A percentile compares a stretch with the other conserved stretches of the same genome.
Evolutionary conservation across 2,113 vertebrate genomes (phyloP).

Genomic region (Macheiramphus alcinus): DNA sequence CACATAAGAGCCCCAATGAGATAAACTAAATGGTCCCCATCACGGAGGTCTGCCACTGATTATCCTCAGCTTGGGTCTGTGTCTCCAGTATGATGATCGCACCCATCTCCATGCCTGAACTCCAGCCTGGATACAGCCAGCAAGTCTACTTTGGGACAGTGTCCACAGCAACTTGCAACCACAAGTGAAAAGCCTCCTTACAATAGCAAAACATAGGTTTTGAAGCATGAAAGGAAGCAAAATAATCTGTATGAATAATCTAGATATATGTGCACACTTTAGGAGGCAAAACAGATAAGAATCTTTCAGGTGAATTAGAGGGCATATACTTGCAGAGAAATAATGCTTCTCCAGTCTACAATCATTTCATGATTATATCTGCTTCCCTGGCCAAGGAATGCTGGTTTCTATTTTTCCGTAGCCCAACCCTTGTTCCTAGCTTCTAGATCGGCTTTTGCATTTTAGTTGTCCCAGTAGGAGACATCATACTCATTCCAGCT

Average conservation of each 20-base stretch:
- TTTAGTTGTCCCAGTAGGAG: background rate
- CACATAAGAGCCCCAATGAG: background rate
- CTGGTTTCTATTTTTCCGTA: conserved; percentile 15
- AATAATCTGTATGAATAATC: conserved; percentile 14
- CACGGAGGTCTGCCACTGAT: background rate
- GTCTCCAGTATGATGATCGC: background rate
- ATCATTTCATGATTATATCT: conserved; percentile 9
- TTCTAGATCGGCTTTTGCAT: background rate
- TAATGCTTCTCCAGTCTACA: background rate
- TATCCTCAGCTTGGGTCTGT: background rate
- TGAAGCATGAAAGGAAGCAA: conserved; percentile 24
- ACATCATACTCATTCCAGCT: background rate
- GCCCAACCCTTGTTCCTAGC: conserved; percentile 2
- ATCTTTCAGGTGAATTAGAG: conserved; percentile 40
- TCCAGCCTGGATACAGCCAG: background rate
- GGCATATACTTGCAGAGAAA: conserved; percentile 1
- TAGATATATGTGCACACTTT: background rate
- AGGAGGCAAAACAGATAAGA: conserved; percentile 33
- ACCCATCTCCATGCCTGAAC: background rate
- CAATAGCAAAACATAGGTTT: background rate
- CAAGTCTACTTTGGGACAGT: background rate
- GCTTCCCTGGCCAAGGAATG: conserved; percentile 18
- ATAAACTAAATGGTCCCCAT: background rate
- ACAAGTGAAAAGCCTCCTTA: background rate
- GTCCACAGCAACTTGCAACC: background rate